Conservation (phyloP, 2,113 vertebrate genomes). For the Rhegmatorhina hoffmannsi region DNA sequence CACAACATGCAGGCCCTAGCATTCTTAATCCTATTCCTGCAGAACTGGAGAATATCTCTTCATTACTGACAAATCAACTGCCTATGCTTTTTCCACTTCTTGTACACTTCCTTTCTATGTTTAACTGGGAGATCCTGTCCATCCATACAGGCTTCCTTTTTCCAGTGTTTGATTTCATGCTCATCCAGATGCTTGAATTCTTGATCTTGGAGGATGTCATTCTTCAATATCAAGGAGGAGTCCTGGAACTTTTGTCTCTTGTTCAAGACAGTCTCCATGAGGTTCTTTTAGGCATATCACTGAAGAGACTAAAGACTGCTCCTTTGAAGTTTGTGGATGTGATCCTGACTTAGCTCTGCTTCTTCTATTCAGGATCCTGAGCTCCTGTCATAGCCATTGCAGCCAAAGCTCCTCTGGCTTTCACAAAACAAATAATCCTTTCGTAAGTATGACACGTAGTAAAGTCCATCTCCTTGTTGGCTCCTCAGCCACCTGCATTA, state of each 20-base stretch:
- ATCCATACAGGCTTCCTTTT: not conserved
- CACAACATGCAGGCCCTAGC: fast-evolving
- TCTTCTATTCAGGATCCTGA: not conserved
- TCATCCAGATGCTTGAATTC: not conserved
- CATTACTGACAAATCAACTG: not conserved
- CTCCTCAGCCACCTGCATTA: not conserved
- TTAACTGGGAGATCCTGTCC: not conserved
- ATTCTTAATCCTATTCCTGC: not conserved
- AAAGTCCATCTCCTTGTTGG: not conserved
- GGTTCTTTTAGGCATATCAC: not conserved
- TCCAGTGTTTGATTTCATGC: not conserved
- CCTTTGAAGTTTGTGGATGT: not conserved
- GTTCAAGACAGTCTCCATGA: not conserved
- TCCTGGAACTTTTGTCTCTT: not conserved
- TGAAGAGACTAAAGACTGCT: not conserved
- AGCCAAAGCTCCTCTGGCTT: not conserved
- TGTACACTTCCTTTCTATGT: not conserved
- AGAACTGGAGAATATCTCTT: not conserved
- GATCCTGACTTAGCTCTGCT: not conserved
- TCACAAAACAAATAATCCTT: not conserved
- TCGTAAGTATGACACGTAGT: not conserved
- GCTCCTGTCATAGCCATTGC: not conserved
- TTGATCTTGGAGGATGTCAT: not conserved
- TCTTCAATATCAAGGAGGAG: not conserved
- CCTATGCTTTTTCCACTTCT: not conserved